A percentile compares a stretch with the other conserved stretches of the same genome.
Conservation (phyloP, 2,888 invertebrate genomes). For the Iselma pallidipennis region DNA sequence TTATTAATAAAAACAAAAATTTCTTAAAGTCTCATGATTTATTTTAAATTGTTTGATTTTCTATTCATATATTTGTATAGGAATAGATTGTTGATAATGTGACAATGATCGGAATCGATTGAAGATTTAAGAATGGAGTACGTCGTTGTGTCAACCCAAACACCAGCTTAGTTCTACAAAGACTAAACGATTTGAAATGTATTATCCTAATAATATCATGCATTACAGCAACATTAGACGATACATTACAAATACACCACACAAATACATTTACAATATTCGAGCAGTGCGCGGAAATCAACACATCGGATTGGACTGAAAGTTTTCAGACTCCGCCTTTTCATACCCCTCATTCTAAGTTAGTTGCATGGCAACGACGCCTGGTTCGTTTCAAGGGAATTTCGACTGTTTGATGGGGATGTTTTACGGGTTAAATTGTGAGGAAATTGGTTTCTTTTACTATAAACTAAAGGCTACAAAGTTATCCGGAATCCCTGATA, state of each 20-base stretch:
- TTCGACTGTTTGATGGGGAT: slow-evolving; percentile 37
- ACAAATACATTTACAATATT: slow-evolving; percentile 35
- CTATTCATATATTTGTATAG: neutral
- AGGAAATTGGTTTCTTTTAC: slow-evolving; percentile 8
- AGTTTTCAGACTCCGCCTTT: slow-evolving; percentile 44
- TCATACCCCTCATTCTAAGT: slow-evolving; percentile 39
- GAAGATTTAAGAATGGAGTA: neutral
- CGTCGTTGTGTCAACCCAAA: slow-evolving; percentile 30
- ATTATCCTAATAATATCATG: slow-evolving; percentile 57
- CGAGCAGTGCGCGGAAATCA: slow-evolving; percentile 48
- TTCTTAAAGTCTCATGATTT: neutral
- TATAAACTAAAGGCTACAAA: neutral
- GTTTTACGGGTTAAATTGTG: slow-evolving; percentile 26
- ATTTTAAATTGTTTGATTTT: neutral
- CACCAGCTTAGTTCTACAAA: slow-evolving; percentile 50
- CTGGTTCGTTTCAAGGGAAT: slow-evolving; percentile 36
- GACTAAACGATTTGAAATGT: slow-evolving; percentile 58
- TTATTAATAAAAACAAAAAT: neutral
- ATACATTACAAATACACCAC: slow-evolving; percentile 46
- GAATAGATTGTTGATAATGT: neutral
- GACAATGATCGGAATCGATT: slow-evolving; percentile 2
- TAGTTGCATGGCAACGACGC: slow-evolving; percentile 46
- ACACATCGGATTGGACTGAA: slow-evolving; percentile 46
- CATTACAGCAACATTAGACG: slow-evolving; percentile 58
- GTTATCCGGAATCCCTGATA: neutral